Percentiles rank a stretch among this genome's conserved stretches.
Conservation (phyloP, 2,113 vertebrate genomes). For the Zosterops borbonicus region DNA sequence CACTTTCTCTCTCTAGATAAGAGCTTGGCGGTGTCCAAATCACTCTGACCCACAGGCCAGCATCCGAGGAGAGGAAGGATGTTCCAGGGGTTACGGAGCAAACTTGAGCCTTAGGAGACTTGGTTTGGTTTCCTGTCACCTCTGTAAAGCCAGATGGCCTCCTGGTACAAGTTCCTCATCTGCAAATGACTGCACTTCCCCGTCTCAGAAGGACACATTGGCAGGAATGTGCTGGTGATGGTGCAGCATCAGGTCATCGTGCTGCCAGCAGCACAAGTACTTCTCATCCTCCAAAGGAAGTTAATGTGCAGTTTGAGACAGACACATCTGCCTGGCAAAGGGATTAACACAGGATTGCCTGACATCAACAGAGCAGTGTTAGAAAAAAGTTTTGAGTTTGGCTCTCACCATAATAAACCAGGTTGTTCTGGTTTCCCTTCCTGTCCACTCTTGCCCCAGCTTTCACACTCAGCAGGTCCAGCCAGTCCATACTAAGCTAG, state of each 20-base stretch:
- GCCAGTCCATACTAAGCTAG: not conserved
- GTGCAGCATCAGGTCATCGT: not conserved
- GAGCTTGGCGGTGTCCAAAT: not conserved
- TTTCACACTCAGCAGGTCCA: accelerated
- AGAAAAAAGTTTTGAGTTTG: not conserved
- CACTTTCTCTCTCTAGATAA: not conserved
- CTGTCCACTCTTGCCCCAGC: not conserved
- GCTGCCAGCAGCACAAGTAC: not conserved
- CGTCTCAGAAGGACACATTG: not conserved
- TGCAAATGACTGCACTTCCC: not conserved
- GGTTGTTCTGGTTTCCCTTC: not conserved
- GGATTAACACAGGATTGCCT: not conserved
- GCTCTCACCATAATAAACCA: not conserved
- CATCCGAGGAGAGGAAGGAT: not conserved
- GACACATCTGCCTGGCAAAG: accelerated
- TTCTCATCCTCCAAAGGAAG: not conserved
- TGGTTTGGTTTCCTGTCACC: conserved; percentile 52
- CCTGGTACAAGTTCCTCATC: conserved; percentile 40
- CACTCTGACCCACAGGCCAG: not conserved
- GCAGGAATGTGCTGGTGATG: not conserved
- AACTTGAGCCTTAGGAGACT: conserved; percentile 25
- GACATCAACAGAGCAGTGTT: not conserved
- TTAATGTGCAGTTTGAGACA: not conserved
- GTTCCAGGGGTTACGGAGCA: not conserved
- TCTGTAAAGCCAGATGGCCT: not conserved